Conservation (phyloP, 1,140 invertebrate species). For the Scaptomyza montana region DNA sequence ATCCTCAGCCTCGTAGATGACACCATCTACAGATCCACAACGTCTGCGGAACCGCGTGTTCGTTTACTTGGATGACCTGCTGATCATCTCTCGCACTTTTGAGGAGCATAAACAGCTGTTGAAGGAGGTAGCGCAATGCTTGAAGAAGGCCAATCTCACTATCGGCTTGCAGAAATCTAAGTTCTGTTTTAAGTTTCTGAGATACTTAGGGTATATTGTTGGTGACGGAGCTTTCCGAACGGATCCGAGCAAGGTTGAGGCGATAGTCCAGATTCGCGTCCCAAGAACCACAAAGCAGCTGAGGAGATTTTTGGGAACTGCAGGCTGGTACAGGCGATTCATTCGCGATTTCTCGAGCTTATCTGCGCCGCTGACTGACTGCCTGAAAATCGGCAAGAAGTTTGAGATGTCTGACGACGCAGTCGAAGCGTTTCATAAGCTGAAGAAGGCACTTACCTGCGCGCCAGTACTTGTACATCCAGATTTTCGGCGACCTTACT, state of each 20-base stretch:
- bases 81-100: background rate
- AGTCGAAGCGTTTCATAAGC: constrained; percentile 2
- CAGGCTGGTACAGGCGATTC: constrained; percentile 75
- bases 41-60: background rate
- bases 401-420: constrained; percentile 19
- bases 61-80: background rate
- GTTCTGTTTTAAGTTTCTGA: background rate
- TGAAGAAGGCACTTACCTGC: constrained; percentile 18
- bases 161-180: background rate
- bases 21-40: background rate
- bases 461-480: constrained; percentile 40
- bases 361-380: constrained; percentile 33
- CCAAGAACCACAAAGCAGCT: constrained; percentile 3
- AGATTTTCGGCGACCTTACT: constrained; percentile 39
- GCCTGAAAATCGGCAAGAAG: constrained; percentile 32
- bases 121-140: background rate
- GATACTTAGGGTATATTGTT: background rate
- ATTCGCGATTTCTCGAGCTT: constrained; percentile 71
- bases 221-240: background rate
- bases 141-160: background rate
- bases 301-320: constrained; percentile 56
- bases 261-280: background rate
- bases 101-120: background rate
- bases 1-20: background rate
- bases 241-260: background rate